Percentiles rank a stretch among this genome's conserved stretches.
phyloP scores from a whole-genome alignment of 37 sponge, comb jelly and placozoan species.

The Geodia barretti region DNA sequence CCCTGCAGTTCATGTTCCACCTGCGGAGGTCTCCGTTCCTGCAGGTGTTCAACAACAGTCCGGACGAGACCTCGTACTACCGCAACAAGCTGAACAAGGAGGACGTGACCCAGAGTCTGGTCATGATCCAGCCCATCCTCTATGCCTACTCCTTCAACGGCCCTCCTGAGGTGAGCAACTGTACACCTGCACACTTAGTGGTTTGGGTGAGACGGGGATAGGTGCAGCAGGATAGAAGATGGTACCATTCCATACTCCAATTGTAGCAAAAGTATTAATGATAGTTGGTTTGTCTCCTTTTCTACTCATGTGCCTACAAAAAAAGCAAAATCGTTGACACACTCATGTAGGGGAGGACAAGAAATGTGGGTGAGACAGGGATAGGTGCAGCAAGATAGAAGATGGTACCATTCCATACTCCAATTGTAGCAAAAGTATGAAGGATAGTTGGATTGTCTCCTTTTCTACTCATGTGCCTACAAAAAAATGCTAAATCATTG shows the following conservation, averaged over 20 bases:
- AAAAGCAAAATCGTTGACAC: no score
- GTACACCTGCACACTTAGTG: no score
- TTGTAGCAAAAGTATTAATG: not conserved
- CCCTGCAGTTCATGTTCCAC: constrained; percentile 97
- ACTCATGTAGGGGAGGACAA: no score
- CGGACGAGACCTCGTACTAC: constrained; percentile 97
- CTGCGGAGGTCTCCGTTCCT: constrained; percentile 96
- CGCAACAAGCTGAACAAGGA: constrained; percentile 94
- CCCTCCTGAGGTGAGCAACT: constrained; percentile 90
- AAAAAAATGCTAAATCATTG: no score
- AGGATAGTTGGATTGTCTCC: no score
- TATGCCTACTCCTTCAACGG: constrained; percentile 97
- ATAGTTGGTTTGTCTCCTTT: no score
- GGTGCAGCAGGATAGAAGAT: not conserved
- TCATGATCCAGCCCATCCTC: constrained; percentile 98
- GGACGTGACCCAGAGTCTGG: constrained; percentile 87
- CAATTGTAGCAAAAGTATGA: no score
- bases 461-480: no score
- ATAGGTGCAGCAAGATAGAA: not conserved
- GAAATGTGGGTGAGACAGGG: no score
- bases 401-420: not conserved
- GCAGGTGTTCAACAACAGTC: constrained; percentile 99
- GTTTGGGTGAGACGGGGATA: no score
- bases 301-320: no score
- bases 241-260: not conserved